phyloP scores from a whole-genome alignment of 2,888 invertebrate species.

The Cryptosula pallasiana region DNA sequence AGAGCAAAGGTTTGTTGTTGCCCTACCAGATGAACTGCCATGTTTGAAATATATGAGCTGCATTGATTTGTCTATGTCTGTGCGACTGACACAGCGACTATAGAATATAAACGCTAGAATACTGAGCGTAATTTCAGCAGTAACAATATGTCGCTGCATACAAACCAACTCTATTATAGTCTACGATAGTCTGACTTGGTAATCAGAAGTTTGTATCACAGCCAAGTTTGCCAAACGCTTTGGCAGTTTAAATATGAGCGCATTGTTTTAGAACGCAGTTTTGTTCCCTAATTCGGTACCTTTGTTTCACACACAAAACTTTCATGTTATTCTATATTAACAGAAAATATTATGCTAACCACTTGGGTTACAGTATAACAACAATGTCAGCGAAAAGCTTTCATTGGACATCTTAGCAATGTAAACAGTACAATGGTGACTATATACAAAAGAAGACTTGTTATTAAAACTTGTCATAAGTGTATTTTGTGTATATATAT shows the following conservation, averaged over 20 bases:
- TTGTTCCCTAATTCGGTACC: not conserved
- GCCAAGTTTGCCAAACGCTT: not conserved
- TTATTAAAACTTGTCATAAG: not conserved
- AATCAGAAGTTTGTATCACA: not conserved
- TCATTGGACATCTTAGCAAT: too few species aligned
- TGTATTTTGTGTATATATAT: not conserved
- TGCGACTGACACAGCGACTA: too few species aligned
- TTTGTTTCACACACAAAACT: not conserved
- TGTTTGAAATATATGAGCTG: too few species aligned
- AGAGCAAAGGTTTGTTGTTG: too few species aligned
- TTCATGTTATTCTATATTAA: not conserved
- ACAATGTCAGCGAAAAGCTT: slow-evolving; percentile 6
- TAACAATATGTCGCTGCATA: too few species aligned
- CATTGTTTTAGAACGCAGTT: not conserved
- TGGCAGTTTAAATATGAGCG: not conserved
- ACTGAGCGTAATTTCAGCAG: too few species aligned
- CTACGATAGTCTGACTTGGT: not conserved
- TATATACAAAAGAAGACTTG: not conserved
- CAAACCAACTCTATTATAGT: too few species aligned
- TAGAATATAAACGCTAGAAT: too few species aligned
- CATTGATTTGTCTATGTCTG: too few species aligned
- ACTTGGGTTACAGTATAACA: slow-evolving; percentile 15
- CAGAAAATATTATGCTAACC: slow-evolving; percentile 16
- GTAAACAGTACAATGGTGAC: not conserved
- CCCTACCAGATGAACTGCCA: too few species aligned